Evolutionary conservation across 1,140 invertebrate species (phyloP).

Genomic region (Lucilia cuprina): DNA sequence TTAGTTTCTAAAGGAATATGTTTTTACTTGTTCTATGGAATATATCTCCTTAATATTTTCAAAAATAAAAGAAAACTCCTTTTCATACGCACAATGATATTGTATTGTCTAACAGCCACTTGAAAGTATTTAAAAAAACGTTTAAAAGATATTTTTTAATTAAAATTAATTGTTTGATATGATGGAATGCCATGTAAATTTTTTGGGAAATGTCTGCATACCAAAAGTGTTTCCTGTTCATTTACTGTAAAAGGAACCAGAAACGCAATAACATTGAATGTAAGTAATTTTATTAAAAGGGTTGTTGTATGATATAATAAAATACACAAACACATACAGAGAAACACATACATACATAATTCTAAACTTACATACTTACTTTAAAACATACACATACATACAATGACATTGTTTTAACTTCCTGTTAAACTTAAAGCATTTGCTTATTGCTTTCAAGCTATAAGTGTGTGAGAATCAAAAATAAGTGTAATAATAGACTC

Average conservation of each 20-base stretch:
- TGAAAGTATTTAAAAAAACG: neutral
- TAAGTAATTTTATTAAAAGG: neutral
- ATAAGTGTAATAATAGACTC: neutral
- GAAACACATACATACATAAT: neutral
- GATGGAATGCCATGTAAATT: slow-evolving; percentile 1
- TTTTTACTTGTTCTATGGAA: too few species aligned
- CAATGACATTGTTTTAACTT: neutral
- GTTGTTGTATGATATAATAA: neutral
- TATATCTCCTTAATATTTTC: too few species aligned
- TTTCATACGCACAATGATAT: neutral
- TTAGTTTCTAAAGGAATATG: too few species aligned
- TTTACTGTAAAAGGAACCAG: neutral
- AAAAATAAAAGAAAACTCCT: too few species aligned
- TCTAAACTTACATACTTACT: neutral
- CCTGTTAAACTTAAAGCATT: neutral
- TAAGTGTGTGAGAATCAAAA: neutral
- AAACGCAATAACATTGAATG: neutral
- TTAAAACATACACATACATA: neutral
- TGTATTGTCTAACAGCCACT: neutral
- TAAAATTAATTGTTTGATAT: slow-evolving; percentile 4
- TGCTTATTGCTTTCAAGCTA: too few species aligned
- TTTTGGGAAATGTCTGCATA: neutral
- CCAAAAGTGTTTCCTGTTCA: slow-evolving; percentile 1
- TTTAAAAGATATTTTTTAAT: neutral
- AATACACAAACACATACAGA: neutral